Evolutionary conservation across 2,113 vertebrate species (phyloP), one percentile per base, ranked within the genome.

Genomic region (Hippocampus mohnikei): DNA sequence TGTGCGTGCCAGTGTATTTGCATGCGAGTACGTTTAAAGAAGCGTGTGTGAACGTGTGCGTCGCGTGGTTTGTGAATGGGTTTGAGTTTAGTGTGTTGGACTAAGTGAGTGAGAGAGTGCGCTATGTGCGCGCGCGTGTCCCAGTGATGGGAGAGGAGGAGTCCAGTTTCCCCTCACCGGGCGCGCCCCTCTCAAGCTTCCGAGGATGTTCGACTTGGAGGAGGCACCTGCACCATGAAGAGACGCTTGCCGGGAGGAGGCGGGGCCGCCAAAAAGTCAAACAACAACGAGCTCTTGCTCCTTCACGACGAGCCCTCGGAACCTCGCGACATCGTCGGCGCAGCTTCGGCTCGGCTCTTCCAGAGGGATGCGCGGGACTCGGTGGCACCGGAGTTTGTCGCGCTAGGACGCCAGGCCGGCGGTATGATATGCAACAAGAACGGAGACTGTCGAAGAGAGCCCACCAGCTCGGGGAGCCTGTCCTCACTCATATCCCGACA

Each of bases 351-450:
- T 77, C 80, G 71, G 74, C 50, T 79, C n/a, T 61, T 85, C 81
- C 88, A 74, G 63, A 76, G 88, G 81, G 84, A 91, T 80, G 90
- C 73, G 78, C 72, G 71, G 9, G 69, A 64, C 55, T 70, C 82
- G 33, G 66, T 79, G 79, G 59, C 80, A 25, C 52, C 75, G 66
- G 77, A 79, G 41, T 69, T 64, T 10, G 56, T 50, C 59, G 85
- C 62, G 69, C 66, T 58, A 78, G 82, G 70, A 77, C 85, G 78
- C 23, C 76, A 72, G 65, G 81, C 78, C 79, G 79, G 71, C 83
- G 90, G 83, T 7, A 92, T 92, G 92, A 92, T 91, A 90, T 92
- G 91, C 89, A 93, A 90, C 80, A 92, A 91, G 79, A 94, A 94
- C 93, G 92, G 93, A 79, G 93, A 93, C 44, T 93, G 92, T 82